Base-by-base conservation (phyloP, 2,113 vertebrate genomes). In the Rhea americana region DNA sequence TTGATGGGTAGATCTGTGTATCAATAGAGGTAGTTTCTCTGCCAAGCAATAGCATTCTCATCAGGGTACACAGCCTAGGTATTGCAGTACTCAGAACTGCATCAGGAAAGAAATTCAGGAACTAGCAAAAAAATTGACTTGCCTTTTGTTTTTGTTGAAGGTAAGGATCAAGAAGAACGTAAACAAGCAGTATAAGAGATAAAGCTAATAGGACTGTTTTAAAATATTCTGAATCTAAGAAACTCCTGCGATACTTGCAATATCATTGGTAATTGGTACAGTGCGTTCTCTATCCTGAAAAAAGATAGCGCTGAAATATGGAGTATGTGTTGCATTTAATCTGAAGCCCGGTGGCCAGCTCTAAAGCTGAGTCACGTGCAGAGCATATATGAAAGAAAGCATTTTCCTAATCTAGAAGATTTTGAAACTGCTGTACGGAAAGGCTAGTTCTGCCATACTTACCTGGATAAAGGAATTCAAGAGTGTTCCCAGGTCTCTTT, bases 391-490 rank as follows among this genome's bases (percentile, higher is more conserved):
- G 56, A 41, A 58, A 15, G 22, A 68, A n/a, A 4, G 21, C 4
- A 73, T 85, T 25, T 41, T 43, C 56, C 37, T 71, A 63, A 61
- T 15, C 28, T 47, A 75, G 51, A 76, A 53, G 3, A 47, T 19
- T 87, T 79, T 8, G 13, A 61, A 87, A 35, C 3, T 10, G 37
- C 11, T 21, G 12, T 71, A 16, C 59, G 26, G 26, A 24, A 87
- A 8, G 0, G 2, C 18, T 81, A 0, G 2, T 14, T n/a, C 15
- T 82, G 24, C 9, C 7, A 3, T 70, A 26, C 28, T 61, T 65
- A 11, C 48, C 37, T 70, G 9, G 30, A 14, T 62, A 75, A 53
- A 68, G 21, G 11, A 85, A 51, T 68, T 82, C 24, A 22, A 17
- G 76, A 72, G 8, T 2, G 8, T 28, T 87, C 20, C 21, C 4